Evolutionary conservation across 2,113 vertebrate species (phyloP), one percentile per base, ranked within the genome.

Genomic region (Empidonax traillii): DNA sequence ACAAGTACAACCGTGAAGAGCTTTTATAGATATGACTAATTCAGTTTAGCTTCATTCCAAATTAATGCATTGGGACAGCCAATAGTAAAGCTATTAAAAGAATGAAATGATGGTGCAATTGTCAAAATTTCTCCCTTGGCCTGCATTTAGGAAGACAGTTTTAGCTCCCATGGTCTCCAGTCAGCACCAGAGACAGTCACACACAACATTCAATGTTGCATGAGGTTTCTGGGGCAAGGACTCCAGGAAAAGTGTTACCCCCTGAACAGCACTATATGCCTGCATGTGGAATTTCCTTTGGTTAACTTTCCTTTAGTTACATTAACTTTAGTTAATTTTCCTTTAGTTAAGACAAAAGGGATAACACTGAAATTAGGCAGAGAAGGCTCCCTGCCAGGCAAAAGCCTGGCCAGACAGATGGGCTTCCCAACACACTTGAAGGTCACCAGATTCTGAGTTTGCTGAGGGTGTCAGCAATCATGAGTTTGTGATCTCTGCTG

Each of bases 21-120:
- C 92, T 97, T 96, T 97, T 94, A 96, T 89, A 93, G 87, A 94
- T 92, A 94, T 95, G 94, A 96, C 89, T 97, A 94, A 97, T 95
- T 96, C 82, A 82, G 81, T 97, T 95, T 83, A 94, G 53, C 83
- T 94, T 94, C 89, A 92, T 85, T 95, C 94, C 90, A 95, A 96
- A 97, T 94, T 91, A 96, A 93, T 94, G 92, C 73, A 90, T 16
- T 66, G 88, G 92, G 91, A 95, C 77, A 97, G 74, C 74, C 93
- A 96, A 93, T 87, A 94, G 80, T 80, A 87, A 77, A 89, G 74
- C 77, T 83, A 94, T 95, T 93, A 96, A 90, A 93, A 94, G 87
- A 94, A 72, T 51, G 71, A 81, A 95, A 96, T 39, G 56, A 39
- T 0, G 3, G n/a, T 80, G 76, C 74, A 93, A 94, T 92, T 93